Evolutionary conservation across 2,113 vertebrate species (phyloP).

Genomic region (Propithecus coquereli): DNA sequence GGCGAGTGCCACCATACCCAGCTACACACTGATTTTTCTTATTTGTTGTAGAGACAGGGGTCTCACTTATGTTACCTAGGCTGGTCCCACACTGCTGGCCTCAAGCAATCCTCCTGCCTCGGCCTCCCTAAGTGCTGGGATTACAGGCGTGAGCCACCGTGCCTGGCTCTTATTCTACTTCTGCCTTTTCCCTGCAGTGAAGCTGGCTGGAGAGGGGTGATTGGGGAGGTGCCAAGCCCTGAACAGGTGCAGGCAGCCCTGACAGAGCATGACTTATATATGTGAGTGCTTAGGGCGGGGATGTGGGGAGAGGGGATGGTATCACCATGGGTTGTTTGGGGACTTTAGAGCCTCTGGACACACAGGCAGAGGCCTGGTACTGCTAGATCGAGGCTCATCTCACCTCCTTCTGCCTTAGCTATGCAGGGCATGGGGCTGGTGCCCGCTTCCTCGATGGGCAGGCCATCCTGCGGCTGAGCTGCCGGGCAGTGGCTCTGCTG

Average conservation of each 20-base stretch:
- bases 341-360: neutral
- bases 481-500: constrained; percentile 87
- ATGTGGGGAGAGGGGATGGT: neutral
- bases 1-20: too few species aligned
- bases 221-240: constrained; percentile 82
- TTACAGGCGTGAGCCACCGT: too few species aligned
- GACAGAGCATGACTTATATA: constrained; percentile 89
- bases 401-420: constrained; percentile 78
- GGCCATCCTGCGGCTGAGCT: constrained; percentile 81
- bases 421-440: constrained; percentile 91
- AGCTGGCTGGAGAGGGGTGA: constrained; percentile 88
- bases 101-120: too few species aligned
- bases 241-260: constrained; percentile 87
- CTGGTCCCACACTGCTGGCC: too few species aligned
- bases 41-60: too few species aligned
- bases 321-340: neutral
- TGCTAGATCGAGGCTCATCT: neutral
- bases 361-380: neutral
- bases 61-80: too few species aligned
- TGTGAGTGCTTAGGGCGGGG: constrained; percentile 83
- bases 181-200: constrained; percentile 76
- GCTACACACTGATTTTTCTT: too few species aligned
- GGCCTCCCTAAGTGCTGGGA: too few species aligned
- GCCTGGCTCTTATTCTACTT: neutral
- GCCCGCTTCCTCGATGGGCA: constrained; percentile 88